Evolutionary conservation across 2,888 invertebrate genomes (phyloP).

Genomic region (Phyto melanocephala): DNA sequence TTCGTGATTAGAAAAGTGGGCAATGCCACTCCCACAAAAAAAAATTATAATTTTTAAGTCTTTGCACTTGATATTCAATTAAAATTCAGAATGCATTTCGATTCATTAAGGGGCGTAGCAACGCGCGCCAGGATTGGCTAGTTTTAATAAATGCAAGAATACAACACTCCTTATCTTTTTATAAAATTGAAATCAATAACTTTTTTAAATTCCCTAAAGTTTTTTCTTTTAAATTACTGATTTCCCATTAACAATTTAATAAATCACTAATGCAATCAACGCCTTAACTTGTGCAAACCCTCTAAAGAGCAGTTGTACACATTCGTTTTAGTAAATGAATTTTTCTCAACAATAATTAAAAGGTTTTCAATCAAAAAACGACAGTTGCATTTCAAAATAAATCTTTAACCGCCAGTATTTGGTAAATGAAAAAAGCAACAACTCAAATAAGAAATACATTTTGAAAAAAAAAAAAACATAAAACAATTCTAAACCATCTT

Average conservation of each 20-base stretch:
- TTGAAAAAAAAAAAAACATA: not conserved
- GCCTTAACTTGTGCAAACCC: not conserved
- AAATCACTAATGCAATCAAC: not conserved
- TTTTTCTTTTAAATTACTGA: not conserved
- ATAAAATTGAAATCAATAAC: too few relatives aligned
- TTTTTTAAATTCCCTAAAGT: not conserved
- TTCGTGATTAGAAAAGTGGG: too few relatives aligned
- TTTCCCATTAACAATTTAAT: not conserved
- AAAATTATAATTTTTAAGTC: too few relatives aligned
- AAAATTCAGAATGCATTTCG: too few relatives aligned
- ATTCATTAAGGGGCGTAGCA: too few relatives aligned
- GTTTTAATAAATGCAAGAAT: too few relatives aligned
- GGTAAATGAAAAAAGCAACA: not conserved
- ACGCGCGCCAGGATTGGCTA: too few relatives aligned
- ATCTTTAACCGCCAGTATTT: not conserved
- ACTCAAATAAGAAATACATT: not conserved
- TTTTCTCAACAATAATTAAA: conserved; percentile 21
- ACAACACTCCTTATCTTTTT: too few relatives aligned
- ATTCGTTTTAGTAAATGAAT: conserved; percentile 5
- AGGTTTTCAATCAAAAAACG: conserved; percentile 6
- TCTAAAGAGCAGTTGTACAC: not conserved
- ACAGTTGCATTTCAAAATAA: conserved; percentile 34
- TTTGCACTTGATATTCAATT: too few relatives aligned
- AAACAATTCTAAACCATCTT: conserved; percentile 27
- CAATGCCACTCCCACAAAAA: too few relatives aligned